Conservation (phyloP, 1,140 invertebrate genomes). For the Leptinotarsa lineolata region DNA sequence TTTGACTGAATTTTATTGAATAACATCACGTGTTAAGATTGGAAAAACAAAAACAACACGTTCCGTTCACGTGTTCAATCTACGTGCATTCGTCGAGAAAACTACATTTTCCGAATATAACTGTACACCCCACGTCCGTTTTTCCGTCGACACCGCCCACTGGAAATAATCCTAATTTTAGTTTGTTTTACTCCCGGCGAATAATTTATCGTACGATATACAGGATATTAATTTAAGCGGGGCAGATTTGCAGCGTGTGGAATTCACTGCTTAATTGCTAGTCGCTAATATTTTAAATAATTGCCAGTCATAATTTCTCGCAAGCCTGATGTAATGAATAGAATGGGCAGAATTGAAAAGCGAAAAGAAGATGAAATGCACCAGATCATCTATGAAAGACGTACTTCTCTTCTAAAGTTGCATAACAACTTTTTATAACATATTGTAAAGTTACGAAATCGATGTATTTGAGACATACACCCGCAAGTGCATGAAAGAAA, state of each 20-base stretch:
- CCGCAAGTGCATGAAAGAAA: no score
- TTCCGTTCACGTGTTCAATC: no score
- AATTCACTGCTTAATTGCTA: slow-evolving; percentile 37
- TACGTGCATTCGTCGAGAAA: background rate
- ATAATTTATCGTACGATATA: slow-evolving; percentile 25
- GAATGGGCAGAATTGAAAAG: no score
- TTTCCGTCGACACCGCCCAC: background rate
- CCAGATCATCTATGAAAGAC: no score
- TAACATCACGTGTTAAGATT: no score
- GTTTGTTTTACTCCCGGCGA: slow-evolving; percentile 13
- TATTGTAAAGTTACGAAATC: no score
- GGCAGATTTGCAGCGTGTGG: slow-evolving; percentile 34
- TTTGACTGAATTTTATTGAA: no score
- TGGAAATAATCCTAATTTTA: slow-evolving; percentile 34
- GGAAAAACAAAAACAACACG: no score
- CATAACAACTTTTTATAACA: no score
- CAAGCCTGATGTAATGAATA: background rate
- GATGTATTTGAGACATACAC: no score
- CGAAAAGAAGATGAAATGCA: no score
- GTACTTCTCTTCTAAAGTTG: no score
- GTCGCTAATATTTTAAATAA: slow-evolving; percentile 38
- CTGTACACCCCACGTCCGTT: background rate
- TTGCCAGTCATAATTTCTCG: background rate
- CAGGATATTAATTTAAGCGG: slow-evolving; percentile 24
- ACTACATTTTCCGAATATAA: background rate